Evolutionary conservation across 2,888 invertebrate genomes (phyloP), one percentile per base, ranked within the genome.

Genomic region (Hirtodrosophila cameraria): DNA sequence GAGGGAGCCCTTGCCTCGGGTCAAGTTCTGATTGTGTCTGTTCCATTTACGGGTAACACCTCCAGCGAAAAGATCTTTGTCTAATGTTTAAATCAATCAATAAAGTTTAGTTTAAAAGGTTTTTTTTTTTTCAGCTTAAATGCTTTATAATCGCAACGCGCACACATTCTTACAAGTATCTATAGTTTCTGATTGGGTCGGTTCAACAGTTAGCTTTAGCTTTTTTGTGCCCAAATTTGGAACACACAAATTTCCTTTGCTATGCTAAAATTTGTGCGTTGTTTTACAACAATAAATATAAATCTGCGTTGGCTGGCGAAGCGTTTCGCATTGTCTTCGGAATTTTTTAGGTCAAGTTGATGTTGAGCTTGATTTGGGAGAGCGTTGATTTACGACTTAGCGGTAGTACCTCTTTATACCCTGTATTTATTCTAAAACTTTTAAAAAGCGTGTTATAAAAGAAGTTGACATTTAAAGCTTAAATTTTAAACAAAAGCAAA

Each of bases 341-440:
- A 11, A 41, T 3, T 68, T 73, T 75, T 53, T 53, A 58, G 83
- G 80, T 81, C 83, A 80, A 62, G 57, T 63, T 69, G 66, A 59
- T 71, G 39, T 11, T 54, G 12, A 11, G 42, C 12, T 48, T 54
- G 46, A 41, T 30, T 58, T 27, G 13, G 12, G 25, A 31, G 54
- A 42, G 50, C 58, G 41, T 71, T 80, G 70, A 76, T 80, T 79
- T 63, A 82, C 57, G 66, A 65, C 55, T 39, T 60, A 73, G 62
- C 78, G 57, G 45, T 58, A 41, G 16, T 39, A 50, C n/a, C 27
- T 4, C 4, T 33, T 27, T 30, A 23, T 2, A 1, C 23, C 23
- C 23, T 23, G 5, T 4, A 23, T 7, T 0, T 8, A 23, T 23
- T 23, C 8, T n/a, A 23, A 6, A 23, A 8, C 2, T 2, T 23